These are phyloP conservation scores for Scaptomyza hsui DNA, from an alignment of 1,140 invertebrate species.

Conservation along the genomic window DNA sequence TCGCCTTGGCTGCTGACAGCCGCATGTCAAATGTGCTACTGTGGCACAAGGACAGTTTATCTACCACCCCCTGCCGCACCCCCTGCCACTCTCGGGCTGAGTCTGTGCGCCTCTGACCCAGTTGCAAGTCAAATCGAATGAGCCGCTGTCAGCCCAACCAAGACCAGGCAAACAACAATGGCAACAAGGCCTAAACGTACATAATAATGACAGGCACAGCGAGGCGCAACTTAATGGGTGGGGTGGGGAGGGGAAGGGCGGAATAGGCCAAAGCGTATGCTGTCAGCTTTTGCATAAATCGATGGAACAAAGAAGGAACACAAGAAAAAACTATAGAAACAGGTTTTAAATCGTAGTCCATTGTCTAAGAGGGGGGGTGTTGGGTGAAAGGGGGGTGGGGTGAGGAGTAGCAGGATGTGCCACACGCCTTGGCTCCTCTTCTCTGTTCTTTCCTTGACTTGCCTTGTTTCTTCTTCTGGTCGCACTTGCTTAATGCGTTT, in stretches of 20 bases:
- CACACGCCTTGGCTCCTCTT: conserved; percentile 23
- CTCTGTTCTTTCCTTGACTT: conserved; percentile 10
- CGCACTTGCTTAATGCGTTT: conserved; percentile 66
- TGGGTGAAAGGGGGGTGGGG: not conserved
- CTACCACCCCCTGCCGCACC: not conserved
- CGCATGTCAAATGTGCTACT: conserved; percentile 42
- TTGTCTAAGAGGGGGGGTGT: conserved; percentile 5
- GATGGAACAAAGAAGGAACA: conserved; percentile 31
- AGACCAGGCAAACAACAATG: conserved; percentile 18
- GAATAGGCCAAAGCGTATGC: conserved; percentile 1
- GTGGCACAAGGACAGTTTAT: conserved; percentile 58
- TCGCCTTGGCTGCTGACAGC: conserved; percentile 55
- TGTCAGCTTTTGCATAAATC: conserved; percentile 71
- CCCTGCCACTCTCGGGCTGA: not conserved
- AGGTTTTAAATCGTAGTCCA: conserved; percentile 46
- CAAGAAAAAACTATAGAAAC: conserved; percentile 24
- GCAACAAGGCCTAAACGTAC: conserved; percentile 67
- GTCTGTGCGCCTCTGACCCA: conserved; percentile 58
- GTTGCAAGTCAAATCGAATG: conserved; percentile 59
- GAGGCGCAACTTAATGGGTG: not conserved
- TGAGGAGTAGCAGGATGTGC: conserved; percentile 17
- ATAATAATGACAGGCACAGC: conserved; percentile 60
- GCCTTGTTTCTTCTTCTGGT: too few species aligned
- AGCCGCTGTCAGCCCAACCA: conserved; percentile 55
- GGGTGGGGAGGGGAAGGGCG: not conserved